Percentiles rank a stretch among this genome's conserved stretches.
Evolutionary conservation across 2,797 vertebrate genomes (phyloP).

Genomic region (Cacajao melanocephalus): DNA sequence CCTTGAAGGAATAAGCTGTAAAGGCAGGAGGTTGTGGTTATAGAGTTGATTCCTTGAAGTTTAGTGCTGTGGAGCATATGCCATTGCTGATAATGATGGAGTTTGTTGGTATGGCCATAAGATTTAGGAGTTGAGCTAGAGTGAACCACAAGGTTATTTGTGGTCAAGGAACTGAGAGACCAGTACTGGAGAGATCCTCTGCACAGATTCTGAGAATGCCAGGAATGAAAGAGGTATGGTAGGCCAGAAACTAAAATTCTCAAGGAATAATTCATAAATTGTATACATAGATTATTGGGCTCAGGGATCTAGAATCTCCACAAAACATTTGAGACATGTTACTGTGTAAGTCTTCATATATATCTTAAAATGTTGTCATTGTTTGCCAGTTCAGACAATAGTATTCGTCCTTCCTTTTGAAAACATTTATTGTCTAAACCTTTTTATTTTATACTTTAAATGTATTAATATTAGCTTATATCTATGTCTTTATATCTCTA

Average conservation of each 20-base stretch:
- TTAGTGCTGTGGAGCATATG: accelerated
- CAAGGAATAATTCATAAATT: neutral
- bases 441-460: constrained; percentile 24
- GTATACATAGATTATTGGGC: neutral
- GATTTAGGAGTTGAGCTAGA: neutral
- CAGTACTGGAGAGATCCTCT: neutral
- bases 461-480: neutral
- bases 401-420: neutral
- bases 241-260: neutral
- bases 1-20: neutral
- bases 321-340: neutral
- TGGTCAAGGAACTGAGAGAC: neutral
- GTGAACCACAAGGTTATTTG: neutral
- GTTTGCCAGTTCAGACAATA: neutral
- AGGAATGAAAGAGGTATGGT: neutral
- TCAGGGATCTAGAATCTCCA: neutral
- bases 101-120: neutral
- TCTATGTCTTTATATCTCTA: neutral
- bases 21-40: neutral
- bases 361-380: neutral
- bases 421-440: neutral
- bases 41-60: neutral
- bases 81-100: neutral
- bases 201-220: neutral
- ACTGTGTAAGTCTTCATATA: neutral